phyloP scores from a whole-genome alignment of 1,140 invertebrate species.

The Drosophila virilis region DNA sequence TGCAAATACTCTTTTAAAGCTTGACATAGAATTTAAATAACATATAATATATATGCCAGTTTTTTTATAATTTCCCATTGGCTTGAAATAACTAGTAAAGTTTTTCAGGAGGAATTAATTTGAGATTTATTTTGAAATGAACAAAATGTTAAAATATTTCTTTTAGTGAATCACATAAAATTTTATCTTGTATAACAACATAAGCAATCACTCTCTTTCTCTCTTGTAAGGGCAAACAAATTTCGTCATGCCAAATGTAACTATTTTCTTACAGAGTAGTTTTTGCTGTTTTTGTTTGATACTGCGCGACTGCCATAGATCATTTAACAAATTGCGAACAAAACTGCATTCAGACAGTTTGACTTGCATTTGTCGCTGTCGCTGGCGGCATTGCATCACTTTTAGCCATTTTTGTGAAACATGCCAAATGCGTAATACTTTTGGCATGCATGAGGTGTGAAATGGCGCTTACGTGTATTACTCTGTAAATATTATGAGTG shows the following conservation, averaged over 20 bases:
- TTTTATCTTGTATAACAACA: not conserved
- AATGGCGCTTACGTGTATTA: constrained; percentile 51
- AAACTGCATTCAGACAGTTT: constrained; percentile 51
- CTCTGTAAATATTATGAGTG: constrained; percentile 27
- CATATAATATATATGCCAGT: not conserved
- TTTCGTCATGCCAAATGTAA: constrained; percentile 4
- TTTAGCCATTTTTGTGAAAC: constrained; percentile 40
- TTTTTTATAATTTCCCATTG: too few species aligned
- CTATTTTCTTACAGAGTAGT: not conserved
- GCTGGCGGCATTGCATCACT: constrained; percentile 64
- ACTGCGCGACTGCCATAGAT: constrained; percentile 27
- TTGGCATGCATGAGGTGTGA: constrained; percentile 55
- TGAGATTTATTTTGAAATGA: too few species aligned
- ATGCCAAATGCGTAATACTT: constrained; percentile 54
- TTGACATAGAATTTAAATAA: not conserved
- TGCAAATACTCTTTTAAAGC: constrained; percentile 2
- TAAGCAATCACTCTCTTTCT: not conserved
- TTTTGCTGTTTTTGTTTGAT: constrained; percentile 16
- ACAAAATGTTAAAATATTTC: too few species aligned
- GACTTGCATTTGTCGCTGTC: constrained; percentile 45
- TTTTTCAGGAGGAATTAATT: too few species aligned
- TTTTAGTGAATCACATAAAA: too few species aligned
- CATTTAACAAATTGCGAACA: constrained; percentile 50
- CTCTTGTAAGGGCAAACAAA: constrained; percentile 28
- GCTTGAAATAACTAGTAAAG: too few species aligned